Conservation (phyloP, 2,797 vertebrate genomes). For the Phataginus tetradactyla region DNA sequence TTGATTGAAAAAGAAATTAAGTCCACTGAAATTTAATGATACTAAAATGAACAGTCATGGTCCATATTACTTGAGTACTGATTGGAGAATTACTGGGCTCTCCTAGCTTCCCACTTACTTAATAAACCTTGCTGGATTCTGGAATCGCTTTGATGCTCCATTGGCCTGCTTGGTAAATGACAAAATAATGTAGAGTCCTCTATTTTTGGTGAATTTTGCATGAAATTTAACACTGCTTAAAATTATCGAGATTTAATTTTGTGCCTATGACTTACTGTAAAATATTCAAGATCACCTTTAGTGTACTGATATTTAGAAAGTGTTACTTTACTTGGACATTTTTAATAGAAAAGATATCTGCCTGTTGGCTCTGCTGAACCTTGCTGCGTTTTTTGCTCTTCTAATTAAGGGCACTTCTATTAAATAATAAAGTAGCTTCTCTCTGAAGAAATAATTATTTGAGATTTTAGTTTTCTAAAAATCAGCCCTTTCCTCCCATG, state of each 20-base stretch:
- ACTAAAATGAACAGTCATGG: background rate
- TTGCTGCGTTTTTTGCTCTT: slow-evolving; percentile 25
- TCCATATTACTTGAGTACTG: background rate
- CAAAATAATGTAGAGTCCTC: background rate
- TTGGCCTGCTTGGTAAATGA: background rate
- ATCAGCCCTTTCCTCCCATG: background rate
- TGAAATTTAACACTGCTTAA: background rate
- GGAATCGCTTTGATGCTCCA: background rate
- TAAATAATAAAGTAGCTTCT: slow-evolving; percentile 22
- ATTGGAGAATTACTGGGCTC: background rate
- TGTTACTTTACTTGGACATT: slow-evolving; percentile 12
- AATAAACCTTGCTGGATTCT: background rate
- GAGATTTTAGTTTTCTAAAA: slow-evolving; percentile 57
- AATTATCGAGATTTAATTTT: slow-evolving; percentile 39
- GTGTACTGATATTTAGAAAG: background rate
- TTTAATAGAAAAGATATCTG: background rate
- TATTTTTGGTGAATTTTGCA: background rate
- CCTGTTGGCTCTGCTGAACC: background rate
- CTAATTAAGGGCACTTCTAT: background rate
- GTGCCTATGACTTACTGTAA: background rate
- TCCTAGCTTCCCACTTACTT: background rate
- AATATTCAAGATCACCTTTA: slow-evolving; percentile 29
- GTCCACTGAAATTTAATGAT: background rate
- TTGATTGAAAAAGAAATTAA: slow-evolving; percentile 28
- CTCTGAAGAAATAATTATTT: slow-evolving; percentile 27